Evolutionary conservation across 2,113 vertebrate species (phyloP).

Genomic region (Platycercus adscitus): DNA sequence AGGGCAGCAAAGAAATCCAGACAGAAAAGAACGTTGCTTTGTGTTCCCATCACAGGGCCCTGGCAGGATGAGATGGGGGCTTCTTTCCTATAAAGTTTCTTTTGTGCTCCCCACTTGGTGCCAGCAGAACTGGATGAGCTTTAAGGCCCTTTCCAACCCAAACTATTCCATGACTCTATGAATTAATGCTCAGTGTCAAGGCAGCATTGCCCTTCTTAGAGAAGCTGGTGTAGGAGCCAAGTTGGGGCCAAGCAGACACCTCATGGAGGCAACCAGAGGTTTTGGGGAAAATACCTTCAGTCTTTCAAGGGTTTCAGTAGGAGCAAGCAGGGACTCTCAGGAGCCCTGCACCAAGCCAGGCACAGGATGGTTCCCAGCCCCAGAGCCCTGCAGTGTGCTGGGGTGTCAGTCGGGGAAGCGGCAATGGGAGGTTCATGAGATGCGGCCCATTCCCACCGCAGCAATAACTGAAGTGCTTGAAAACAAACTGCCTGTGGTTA

Average conservation of each 20-base stretch:
- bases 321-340: not conserved
- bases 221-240: not conserved
- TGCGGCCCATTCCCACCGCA: not conserved
- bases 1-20: not conserved
- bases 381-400: accelerated
- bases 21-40: not conserved
- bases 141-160: not conserved
- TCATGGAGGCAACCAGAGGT: not conserved
- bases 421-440: accelerated
- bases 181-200: not conserved
- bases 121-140: not conserved
- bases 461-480: not conserved
- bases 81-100: not conserved
- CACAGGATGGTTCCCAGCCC: not conserved
- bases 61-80: accelerated
- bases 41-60: accelerated
- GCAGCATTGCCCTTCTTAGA: not conserved
- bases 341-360: not conserved
- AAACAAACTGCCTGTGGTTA: constrained; percentile 37
- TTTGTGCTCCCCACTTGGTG: not conserved
- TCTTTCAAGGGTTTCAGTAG: not conserved
- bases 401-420: not conserved
- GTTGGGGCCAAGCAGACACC: not conserved
- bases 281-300: not conserved
- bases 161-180: not conserved